Conservation (phyloP, 2,113 vertebrate genomes). For the Pteronura brasiliensis region DNA sequence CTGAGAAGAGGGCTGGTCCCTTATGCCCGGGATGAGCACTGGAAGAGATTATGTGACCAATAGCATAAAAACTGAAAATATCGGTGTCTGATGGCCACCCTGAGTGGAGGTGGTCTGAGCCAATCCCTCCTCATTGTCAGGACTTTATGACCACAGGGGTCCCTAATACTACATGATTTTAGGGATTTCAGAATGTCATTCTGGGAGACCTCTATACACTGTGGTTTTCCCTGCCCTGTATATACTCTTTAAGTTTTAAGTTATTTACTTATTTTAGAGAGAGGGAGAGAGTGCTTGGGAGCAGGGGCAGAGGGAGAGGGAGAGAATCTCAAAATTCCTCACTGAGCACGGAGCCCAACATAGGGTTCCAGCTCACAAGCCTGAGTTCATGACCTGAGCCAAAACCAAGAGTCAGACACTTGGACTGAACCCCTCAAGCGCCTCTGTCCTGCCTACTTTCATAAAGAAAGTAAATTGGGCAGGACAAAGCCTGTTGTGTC, state of each 20-base stretch:
- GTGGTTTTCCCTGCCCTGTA: neutral
- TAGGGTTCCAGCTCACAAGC: neutral
- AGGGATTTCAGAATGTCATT: neutral
- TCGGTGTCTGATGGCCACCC: neutral
- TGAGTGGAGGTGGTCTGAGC: neutral
- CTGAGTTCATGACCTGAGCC: neutral
- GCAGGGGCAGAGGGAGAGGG: too few relatives aligned
- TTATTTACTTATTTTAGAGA: neutral
- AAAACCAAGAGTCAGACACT: neutral
- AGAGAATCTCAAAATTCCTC: neutral
- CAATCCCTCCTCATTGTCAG: neutral
- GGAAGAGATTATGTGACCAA: neutral
- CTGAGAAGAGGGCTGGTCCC: neutral
- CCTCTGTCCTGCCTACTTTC: neutral
- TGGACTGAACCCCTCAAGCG: neutral
- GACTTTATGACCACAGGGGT: neutral
- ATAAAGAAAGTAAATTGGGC: neutral
- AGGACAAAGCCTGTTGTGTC: neutral
- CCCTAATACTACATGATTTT: too few relatives aligned
- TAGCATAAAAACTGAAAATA: neutral
- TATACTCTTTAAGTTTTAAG: neutral
- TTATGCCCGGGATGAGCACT: neutral
- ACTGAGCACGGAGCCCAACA: neutral
- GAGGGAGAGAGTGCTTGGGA: neutral
- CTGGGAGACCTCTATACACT: neutral